phyloP scores from a whole-genome alignment of 2,113 vertebrate species.

The Heterochromis multidens region DNA sequence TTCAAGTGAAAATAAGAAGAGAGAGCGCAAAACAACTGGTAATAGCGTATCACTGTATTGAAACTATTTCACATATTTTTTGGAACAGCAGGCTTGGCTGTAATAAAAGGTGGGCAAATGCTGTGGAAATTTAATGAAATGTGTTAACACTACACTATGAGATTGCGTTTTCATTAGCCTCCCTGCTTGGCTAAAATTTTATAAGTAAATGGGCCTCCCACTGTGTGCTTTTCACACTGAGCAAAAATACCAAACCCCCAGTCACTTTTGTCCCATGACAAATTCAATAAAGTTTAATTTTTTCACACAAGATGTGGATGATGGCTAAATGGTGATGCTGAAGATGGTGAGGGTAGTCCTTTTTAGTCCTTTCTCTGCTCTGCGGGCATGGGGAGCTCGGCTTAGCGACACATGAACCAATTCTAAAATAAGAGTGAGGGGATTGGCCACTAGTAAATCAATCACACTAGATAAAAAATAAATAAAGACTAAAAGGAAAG shows the following conservation, averaged over 20 bases:
- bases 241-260: background rate
- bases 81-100: background rate
- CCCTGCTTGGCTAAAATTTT: background rate
- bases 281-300: background rate
- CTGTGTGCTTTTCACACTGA: background rate
- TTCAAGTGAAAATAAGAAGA: background rate
- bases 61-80: background rate
- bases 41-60: background rate
- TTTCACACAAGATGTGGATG: background rate
- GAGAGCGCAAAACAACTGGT: background rate
- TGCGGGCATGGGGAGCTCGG: background rate
- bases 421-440: too few species aligned
- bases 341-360: background rate
- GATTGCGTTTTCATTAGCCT: background rate
- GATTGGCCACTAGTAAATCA: background rate
- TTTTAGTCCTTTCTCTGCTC: background rate
- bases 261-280: background rate
- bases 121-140: background rate
- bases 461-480: background rate
- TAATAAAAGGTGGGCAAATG: background rate
- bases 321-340: background rate
- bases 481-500: background rate
- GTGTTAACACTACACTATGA: background rate
- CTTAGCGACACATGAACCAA: background rate
- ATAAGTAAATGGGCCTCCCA: background rate